These are phyloP conservation scores for Phrynocephalus vlangalii DNA, from an alignment of 2,797 vertebrate genomes.

Conservation along the genomic window DNA sequence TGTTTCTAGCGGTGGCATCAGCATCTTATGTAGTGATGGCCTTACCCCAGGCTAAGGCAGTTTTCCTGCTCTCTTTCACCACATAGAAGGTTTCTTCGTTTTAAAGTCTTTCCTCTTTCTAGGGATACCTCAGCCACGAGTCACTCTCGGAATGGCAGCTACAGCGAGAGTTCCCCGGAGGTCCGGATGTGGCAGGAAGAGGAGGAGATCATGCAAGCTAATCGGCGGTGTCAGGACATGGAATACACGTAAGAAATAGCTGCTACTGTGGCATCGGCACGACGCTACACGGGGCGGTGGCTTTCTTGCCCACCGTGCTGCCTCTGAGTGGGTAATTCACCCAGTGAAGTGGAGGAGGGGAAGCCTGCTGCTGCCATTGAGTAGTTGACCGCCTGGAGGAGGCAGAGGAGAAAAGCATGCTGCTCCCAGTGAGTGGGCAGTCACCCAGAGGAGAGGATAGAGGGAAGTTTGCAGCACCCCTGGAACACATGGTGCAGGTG, in stretches of 20 bases:
- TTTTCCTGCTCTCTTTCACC: background rate
- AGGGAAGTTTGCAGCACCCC: no score
- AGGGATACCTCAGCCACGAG: slow-evolving; percentile 81
- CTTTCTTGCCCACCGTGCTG: no score
- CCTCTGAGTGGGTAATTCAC: no score
- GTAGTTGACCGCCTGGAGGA: no score
- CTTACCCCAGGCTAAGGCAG: background rate
- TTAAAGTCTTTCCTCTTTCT: slow-evolving; percentile 34
- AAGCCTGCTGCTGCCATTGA: no score
- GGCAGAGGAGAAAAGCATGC: no score
- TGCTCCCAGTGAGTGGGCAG: no score
- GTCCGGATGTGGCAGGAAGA: slow-evolving; percentile 84
- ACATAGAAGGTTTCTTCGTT: background rate
- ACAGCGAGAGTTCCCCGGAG: slow-evolving; percentile 79
- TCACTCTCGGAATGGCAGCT: slow-evolving; percentile 86
- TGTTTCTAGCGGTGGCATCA: no score
- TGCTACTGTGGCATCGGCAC: accelerated
- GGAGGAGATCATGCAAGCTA: slow-evolving; percentile 83
- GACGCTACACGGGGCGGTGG: background rate
- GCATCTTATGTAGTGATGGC: no score
- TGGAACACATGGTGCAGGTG: no score
- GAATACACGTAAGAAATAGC: slow-evolving; percentile 82
- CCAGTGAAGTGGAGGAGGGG: no score
- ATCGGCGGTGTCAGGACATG: slow-evolving; percentile 86
- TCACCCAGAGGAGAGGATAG: no score